Evolutionary conservation across 2,888 invertebrate species (phyloP).

Genomic region (Apocheima hispidaria): DNA sequence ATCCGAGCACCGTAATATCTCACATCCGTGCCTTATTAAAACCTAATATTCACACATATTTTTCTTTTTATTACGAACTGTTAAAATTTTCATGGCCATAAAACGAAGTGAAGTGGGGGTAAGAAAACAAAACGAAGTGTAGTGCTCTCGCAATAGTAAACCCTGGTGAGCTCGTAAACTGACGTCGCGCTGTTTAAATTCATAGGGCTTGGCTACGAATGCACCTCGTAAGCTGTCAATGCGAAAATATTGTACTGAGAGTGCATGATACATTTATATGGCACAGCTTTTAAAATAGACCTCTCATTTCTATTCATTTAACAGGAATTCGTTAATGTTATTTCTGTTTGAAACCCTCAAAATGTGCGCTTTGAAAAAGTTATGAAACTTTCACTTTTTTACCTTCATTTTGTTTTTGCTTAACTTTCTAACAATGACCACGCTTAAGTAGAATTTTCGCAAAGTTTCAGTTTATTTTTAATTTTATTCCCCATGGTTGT

Average conservation of each 20-base stretch:
- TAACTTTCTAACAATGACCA: conserved; percentile 63
- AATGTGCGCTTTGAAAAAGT: conserved; percentile 47
- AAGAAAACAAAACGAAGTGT: conserved; percentile 67
- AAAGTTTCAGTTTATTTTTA: conserved; percentile 62
- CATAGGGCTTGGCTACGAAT: conserved; percentile 59
- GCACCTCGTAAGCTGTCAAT: conserved; percentile 52
- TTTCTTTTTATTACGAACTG: conserved; percentile 60
- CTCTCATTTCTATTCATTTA: conserved; percentile 50
- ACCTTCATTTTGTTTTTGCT: conserved; percentile 42
- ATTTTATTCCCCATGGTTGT: conserved; percentile 58
- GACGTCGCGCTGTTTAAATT: conserved; percentile 63
- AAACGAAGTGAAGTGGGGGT: conserved; percentile 60
- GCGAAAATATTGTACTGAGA: conserved; percentile 56
- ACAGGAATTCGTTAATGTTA: conserved; percentile 52
- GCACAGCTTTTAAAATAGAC: conserved; percentile 57
- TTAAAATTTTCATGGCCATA: conserved; percentile 63
- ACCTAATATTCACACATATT: conserved; percentile 38
- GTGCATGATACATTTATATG: conserved; percentile 66
- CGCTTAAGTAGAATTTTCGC: conserved; percentile 60
- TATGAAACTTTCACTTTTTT: conserved; percentile 43
- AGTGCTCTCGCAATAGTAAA: conserved; percentile 72
- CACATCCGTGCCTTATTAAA: conserved; percentile 23
- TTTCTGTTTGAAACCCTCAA: conserved; percentile 41
- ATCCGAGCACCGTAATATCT: conserved; percentile 8
- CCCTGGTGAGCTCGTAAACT: conserved; percentile 73